Evolutionary conservation across 2,113 vertebrate genomes (phyloP).

Genomic region (Phasianus colchicus): DNA sequence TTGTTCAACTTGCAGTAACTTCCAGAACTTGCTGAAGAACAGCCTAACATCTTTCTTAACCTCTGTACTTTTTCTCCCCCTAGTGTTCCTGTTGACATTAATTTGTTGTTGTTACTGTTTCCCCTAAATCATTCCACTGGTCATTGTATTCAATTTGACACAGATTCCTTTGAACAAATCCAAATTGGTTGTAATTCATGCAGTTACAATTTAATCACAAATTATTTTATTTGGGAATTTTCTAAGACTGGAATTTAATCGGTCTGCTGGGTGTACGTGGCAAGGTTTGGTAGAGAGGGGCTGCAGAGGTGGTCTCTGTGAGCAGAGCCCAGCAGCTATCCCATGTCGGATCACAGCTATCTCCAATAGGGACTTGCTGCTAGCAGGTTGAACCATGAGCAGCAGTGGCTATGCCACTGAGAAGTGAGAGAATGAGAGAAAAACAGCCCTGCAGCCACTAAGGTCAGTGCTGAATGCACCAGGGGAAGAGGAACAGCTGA

Average conservation of each 20-base stretch:
- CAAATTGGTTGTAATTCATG: neutral
- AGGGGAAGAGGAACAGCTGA: neutral
- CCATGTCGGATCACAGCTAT: no score
- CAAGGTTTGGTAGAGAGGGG: neutral
- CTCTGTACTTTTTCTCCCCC: neutral
- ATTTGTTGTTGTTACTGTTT: rapidly evolving
- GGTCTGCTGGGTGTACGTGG: neutral
- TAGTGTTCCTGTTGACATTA: neutral
- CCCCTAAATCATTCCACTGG: neutral
- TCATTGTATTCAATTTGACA: neutral
- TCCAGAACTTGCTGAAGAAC: neutral
- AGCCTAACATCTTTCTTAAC: neutral
- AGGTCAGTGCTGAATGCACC: no score
- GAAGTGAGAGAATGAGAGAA: neutral
- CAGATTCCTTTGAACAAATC: neutral
- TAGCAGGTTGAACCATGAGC: no score
- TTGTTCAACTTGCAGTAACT: neutral
- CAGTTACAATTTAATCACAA: neutral
- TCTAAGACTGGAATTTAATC: neutral
- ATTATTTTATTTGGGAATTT: neutral
- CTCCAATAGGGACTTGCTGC: neutral
- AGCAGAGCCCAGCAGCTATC: neutral
- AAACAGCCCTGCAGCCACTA: neutral
- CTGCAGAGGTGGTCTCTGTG: neutral
- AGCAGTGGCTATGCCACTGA: neutral